Conservation (phyloP, 2,888 invertebrate genomes). For the Graphium colonna region DNA sequence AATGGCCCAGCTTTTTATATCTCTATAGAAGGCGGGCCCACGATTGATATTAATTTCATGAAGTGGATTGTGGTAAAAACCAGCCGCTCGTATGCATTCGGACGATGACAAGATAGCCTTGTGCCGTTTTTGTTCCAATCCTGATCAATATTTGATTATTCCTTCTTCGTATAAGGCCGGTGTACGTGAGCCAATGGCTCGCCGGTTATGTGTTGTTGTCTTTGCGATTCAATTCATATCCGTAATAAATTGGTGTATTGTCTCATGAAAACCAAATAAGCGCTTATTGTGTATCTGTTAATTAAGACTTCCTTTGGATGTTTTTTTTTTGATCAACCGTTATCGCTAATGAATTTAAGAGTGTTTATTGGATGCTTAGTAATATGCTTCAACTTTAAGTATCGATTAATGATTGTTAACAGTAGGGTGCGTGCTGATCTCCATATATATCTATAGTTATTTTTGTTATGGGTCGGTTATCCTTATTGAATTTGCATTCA, state of each 20-base stretch:
- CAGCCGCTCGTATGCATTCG: conserved; percentile 29
- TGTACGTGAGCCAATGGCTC: conserved; percentile 26
- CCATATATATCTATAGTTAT: too few relatives aligned
- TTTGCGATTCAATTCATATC: conserved; percentile 12
- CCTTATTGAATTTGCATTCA: too few relatives aligned
- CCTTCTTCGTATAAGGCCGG: conserved; percentile 28
- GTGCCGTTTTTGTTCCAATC: conserved; percentile 39
- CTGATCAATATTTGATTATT: conserved; percentile 36
- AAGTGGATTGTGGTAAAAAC: conserved; percentile 53
- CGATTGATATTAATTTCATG: conserved; percentile 72
- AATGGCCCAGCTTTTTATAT: conserved; percentile 35
- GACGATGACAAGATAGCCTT: conserved; percentile 37
- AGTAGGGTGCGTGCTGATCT: too few relatives aligned
- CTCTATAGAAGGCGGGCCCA: conserved; percentile 43
- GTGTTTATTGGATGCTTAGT: conserved; percentile 4
- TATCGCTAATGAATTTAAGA: conserved; percentile 12
- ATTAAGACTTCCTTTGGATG: conserved; percentile 14
- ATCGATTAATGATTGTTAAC: background rate
- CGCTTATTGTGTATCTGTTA: conserved; percentile 4
- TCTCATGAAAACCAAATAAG: conserved; percentile 18
- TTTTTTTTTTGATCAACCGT: background rate
- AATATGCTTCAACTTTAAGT: background rate
- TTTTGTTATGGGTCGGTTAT: too few relatives aligned
- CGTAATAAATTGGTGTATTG: conserved; percentile 19
- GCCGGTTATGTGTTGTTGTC: conserved; percentile 10